phyloP scores from a whole-genome alignment of 1,140 invertebrate species.

The Leptonema lineaticorne region DNA sequence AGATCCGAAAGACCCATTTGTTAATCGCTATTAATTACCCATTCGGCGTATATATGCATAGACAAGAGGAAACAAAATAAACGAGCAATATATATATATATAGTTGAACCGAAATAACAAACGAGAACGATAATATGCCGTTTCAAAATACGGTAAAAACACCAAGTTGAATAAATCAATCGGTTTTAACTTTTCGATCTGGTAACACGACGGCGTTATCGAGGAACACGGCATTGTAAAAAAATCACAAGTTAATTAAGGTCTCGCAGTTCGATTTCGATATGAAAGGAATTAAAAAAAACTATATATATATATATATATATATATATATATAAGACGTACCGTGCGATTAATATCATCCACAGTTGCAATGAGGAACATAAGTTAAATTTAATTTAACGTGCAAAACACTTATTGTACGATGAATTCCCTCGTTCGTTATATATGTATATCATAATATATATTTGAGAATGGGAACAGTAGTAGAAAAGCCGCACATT shows the following conservation, averaged over 20 bases:
- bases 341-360: neutral
- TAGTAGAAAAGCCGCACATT: neutral
- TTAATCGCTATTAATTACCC: neutral
- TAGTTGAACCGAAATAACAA: no score
- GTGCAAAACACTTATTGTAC: neutral
- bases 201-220: no score
- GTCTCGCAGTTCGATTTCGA: neutral
- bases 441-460: no score
- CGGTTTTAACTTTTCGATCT: neutral
- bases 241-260: neutral
- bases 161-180: neutral
- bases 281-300: no score
- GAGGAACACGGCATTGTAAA: no score
- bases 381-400: conserved; percentile 2
- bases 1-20: neutral
- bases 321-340: no score
- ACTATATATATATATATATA: no score
- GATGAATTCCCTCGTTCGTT: no score
- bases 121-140: no score
- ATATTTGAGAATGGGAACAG: conserved; percentile 1
- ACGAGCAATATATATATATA: no score
- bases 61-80: no score
- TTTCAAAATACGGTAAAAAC: neutral
- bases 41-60: neutral
- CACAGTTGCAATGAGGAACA: neutral